Conservation (phyloP, 1,140 invertebrate genomes). For the Pseudomyrmex gracilis region DNA sequence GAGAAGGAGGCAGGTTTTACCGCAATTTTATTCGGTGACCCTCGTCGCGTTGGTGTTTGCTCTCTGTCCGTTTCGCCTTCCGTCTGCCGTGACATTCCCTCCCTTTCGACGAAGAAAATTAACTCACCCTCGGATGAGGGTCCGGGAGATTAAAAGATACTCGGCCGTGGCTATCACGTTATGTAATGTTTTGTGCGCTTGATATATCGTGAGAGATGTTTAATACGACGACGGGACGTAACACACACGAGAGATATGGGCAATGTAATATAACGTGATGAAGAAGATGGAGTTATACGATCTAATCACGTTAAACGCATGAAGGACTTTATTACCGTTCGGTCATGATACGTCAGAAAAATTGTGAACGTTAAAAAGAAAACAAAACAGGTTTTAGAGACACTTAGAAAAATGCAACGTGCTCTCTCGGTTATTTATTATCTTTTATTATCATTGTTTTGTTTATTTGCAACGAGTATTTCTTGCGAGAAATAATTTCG, state of each 20-base stretch:
- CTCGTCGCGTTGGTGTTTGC: conserved; percentile 59
- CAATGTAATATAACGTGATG: not conserved
- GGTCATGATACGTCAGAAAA: not conserved
- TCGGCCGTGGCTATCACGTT: conserved; percentile 28
- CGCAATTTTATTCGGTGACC: conserved; percentile 70
- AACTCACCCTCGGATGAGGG: conserved; percentile 51
- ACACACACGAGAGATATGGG: not conserved
- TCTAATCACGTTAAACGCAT: not conserved
- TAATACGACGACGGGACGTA: conserved; percentile 1
- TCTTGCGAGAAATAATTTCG: not conserved
- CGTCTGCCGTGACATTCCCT: not conserved
- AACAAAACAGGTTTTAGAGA: not conserved
- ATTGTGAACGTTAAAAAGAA: not conserved
- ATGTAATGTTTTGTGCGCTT: conserved; percentile 39
- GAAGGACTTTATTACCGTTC: not conserved
- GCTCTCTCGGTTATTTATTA: not conserved
- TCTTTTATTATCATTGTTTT: not conserved
- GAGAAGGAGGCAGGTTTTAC: conserved; percentile 44
- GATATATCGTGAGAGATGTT: conserved; percentile 1
- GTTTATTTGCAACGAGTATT: not conserved
- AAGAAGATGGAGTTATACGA: conserved; percentile 2
- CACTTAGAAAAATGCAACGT: not conserved
- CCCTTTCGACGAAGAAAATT: conserved; percentile 57
- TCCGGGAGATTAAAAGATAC: conserved; percentile 60
- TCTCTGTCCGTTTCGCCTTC: conserved; percentile 25